These are phyloP conservation scores for Adelosebastes latens DNA, from an alignment of 2,797 vertebrate species.

Conservation along the genomic window DNA sequence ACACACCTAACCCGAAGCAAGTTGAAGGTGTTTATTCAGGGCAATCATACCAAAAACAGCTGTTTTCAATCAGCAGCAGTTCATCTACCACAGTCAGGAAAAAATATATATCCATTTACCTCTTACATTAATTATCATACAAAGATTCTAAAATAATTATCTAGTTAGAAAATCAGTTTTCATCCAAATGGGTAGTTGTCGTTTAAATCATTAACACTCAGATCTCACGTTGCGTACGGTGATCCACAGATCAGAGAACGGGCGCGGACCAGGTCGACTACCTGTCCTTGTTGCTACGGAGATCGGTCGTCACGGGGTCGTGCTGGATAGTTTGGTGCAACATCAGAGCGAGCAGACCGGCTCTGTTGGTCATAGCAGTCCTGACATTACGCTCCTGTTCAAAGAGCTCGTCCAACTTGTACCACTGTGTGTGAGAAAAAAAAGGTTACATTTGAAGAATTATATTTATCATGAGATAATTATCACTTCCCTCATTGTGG, in stretches of 20 bases:
- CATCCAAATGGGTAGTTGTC: constrained; percentile 10
- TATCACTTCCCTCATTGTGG: background rate
- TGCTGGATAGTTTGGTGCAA: constrained; percentile 96
- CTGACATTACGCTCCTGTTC: constrained; percentile 95
- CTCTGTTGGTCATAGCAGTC: constrained; percentile 96
- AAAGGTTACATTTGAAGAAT: background rate
- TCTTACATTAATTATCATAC: constrained; percentile 46
- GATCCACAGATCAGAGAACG: background rate
- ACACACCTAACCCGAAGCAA: background rate
- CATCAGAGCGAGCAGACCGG: constrained; percentile 94
- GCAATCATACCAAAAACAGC: constrained; percentile 50
- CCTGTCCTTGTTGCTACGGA: constrained; percentile 90
- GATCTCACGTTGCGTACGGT: constrained; percentile 16
- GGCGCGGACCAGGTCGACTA: constrained; percentile 69
- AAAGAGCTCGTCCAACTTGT: constrained; percentile 95
- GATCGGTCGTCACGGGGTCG: constrained; percentile 91
- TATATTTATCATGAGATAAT: background rate
- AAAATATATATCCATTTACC: constrained; percentile 65
- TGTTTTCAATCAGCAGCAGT: constrained; percentile 35
- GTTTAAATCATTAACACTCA: constrained; percentile 14
- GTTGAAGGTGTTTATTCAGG: constrained; percentile 60
- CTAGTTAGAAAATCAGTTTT: constrained; percentile 47
- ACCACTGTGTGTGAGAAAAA: constrained; percentile 84
- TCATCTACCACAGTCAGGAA: constrained; percentile 30
- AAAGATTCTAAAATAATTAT: constrained; percentile 63